Base-by-base conservation (phyloP, 2,888 invertebrate genomes). In the Hylaea fasciaria region DNA sequence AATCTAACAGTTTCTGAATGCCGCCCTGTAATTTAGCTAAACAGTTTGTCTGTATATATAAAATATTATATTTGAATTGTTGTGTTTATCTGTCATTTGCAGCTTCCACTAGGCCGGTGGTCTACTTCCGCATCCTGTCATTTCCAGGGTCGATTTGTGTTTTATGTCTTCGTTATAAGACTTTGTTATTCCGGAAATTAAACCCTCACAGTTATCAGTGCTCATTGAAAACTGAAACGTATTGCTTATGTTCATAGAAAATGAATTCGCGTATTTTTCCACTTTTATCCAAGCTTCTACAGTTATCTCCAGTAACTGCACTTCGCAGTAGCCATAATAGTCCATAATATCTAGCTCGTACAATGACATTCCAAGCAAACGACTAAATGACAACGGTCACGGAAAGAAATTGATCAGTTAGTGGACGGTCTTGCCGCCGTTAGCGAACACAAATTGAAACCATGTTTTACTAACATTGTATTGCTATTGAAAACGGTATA, bases 21-120 rank as follows among this genome's bases (percentile, higher is more conserved):
- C 87, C 87, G 89, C 89, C 79, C 86, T 89, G 76, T 89, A 83
- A 90, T 90, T 83, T 86, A 40, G 80, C 81, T 88, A 87, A 89
- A 83, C 83, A 74, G 69, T 60, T 47, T 48, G 49, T 79, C 68
- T 71, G 57, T 55, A 40, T 51, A 52, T 17, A n/a, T 0, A 17
- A 17, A 14, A 0, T 48, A n/a, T 48, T 37, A 39, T 48, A 48
- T 11, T 28, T 22, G 11, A 1, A 49, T 49, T n/a, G 39, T 8
- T 60, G 62, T 69, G 71, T 77, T 76, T 76, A 74, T 72, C 72
- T 74, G 72, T 81, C 75, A 77, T 73, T 69, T 73, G 53, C 51
- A 56, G 59, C 62, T 64, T 51, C 47, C 50, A 70, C 70, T 41
- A 7, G n/a, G 66, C 69, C 65, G 72, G 71, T 68, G 68, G 56